Percentiles rank a stretch among this genome's conserved stretches.
Evolutionary conservation across 2,888 invertebrate genomes (phyloP).

Genomic region (Leptarthrus brevirostris): DNA sequence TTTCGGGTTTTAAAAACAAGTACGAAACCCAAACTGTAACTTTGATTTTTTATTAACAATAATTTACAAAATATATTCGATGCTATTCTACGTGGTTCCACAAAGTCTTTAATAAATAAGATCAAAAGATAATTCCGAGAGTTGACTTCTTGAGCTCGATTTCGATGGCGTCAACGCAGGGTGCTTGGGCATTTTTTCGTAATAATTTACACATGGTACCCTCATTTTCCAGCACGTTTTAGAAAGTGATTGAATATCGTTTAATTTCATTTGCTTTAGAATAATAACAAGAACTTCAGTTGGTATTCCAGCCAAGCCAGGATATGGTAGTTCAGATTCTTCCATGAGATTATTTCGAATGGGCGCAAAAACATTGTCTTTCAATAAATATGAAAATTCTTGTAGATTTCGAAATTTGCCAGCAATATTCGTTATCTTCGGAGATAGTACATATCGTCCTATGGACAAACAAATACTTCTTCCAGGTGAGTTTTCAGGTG

Average conservation of each 20-base stretch:
- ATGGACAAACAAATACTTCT: conserved; percentile 62
- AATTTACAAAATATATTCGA: no score
- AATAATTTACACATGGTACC: background rate
- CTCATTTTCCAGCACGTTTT: conserved; percentile 33
- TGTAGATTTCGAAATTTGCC: conserved; percentile 64
- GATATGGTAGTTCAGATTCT: conserved; percentile 59
- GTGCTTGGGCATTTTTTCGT: background rate
- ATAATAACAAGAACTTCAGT: conserved; percentile 60
- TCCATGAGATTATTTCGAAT: conserved; percentile 70
- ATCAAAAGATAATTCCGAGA: background rate
- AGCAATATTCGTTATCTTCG: conserved; percentile 58
- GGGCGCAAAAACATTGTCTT: conserved; percentile 70
- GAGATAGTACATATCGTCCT: conserved; percentile 61
- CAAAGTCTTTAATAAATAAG: background rate
- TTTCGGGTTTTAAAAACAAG: no score
- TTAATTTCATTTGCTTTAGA: conserved; percentile 57
- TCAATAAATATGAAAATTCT: conserved; percentile 69
- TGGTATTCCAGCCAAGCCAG: conserved; percentile 65
- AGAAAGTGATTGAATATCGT: conserved; percentile 48
- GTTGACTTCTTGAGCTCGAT: background rate
- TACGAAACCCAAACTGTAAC: no score
- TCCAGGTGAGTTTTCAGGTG: conserved; percentile 58
- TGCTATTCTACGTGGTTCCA: no score
- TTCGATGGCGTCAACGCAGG: background rate
- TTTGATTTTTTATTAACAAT: no score